A percentile compares a stretch with the other conserved stretches of the same genome.
Evolutionary conservation across 1,140 invertebrate species (phyloP).

Genomic region (Saccostrea cuccullata): DNA sequence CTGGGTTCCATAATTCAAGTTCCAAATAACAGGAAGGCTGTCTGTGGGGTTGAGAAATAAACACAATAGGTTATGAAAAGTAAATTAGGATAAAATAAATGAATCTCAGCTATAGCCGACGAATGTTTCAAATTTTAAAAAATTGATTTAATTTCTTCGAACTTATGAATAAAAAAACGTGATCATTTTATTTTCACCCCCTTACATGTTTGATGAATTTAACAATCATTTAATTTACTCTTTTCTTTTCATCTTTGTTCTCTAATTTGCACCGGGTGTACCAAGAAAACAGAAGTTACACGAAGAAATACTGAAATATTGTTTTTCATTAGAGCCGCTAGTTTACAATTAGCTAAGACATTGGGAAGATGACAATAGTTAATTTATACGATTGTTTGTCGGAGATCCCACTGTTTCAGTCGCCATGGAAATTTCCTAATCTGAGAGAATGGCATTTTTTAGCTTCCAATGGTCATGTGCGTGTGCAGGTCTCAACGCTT

Average conservation of each 20-base stretch:
- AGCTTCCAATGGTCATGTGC: conserved; percentile 14
- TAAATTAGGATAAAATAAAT: conserved; percentile 4
- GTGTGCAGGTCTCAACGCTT: conserved; percentile 14
- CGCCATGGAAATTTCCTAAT: conserved; percentile 26
- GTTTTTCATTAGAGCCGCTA: neutral
- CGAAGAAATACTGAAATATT: conserved; percentile 1
- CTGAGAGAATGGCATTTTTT: conserved; percentile 28
- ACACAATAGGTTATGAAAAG: neutral
- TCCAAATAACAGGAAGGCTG: neutral
- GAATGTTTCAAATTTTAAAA: conserved; percentile 24
- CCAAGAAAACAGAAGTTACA: neutral
- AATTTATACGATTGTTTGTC: conserved; percentile 33
- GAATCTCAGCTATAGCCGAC: neutral
- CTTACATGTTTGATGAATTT: conserved; percentile 21
- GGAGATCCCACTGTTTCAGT: conserved; percentile 21
- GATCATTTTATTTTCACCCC: conserved; percentile 13
- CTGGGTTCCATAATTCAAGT: neutral
- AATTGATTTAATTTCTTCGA: conserved; percentile 26
- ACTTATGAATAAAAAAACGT: conserved; percentile 27
- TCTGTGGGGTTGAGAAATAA: neutral
- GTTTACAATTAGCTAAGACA: conserved; percentile 22
- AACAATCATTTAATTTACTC: conserved; percentile 25
- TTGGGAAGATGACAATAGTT: conserved; percentile 30
- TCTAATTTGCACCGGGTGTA: conserved; percentile 25
- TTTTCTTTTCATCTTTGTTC: conserved; percentile 35